Conservation (phyloP, 1,140 invertebrate genomes). For the Heliconius hewitsoni region DNA sequence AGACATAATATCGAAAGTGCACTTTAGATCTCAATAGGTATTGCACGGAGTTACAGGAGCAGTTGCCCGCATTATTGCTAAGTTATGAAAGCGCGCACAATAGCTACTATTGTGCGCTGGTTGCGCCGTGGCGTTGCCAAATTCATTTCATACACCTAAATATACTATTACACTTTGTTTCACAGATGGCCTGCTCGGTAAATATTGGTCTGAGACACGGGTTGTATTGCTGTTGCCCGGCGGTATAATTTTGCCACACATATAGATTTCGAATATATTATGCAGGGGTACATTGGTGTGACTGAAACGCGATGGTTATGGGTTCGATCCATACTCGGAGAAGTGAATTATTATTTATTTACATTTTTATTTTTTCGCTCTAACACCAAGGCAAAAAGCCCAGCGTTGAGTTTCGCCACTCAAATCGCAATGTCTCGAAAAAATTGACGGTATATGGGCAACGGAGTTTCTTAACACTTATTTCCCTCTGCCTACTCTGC, state of each 20-base stretch:
- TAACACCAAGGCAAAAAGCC: too few relatives aligned
- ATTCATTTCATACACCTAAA: slow-evolving; percentile 38
- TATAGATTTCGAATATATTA: not conserved
- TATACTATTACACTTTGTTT: slow-evolving; percentile 28
- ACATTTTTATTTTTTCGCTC: too few relatives aligned
- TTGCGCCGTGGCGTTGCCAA: slow-evolving; percentile 41
- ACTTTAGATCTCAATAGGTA: slow-evolving; percentile 30
- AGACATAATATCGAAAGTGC: slow-evolving; percentile 33
- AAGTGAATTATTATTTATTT: too few relatives aligned
- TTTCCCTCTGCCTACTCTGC: too few relatives aligned
- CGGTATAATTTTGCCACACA: not conserved
- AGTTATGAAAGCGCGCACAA: slow-evolving; percentile 40
- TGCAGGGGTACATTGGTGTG: too few relatives aligned
- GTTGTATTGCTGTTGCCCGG: not conserved
- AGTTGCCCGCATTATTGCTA: slow-evolving; percentile 39
- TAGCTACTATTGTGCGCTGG: slow-evolving; percentile 35
- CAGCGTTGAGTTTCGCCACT: too few relatives aligned
- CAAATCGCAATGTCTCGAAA: too few relatives aligned
- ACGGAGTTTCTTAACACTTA: too few relatives aligned
- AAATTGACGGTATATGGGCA: too few relatives aligned
- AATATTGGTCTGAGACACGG: slow-evolving; percentile 16
- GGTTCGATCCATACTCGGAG: too few relatives aligned
- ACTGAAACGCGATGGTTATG: too few relatives aligned
- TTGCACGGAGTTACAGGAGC: slow-evolving; percentile 25
- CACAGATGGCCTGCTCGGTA: slow-evolving; percentile 24